These are phyloP conservation scores for Irena cyanogastra DNA, from an alignment of 2,113 vertebrate species.

Conservation along the genomic window DNA sequence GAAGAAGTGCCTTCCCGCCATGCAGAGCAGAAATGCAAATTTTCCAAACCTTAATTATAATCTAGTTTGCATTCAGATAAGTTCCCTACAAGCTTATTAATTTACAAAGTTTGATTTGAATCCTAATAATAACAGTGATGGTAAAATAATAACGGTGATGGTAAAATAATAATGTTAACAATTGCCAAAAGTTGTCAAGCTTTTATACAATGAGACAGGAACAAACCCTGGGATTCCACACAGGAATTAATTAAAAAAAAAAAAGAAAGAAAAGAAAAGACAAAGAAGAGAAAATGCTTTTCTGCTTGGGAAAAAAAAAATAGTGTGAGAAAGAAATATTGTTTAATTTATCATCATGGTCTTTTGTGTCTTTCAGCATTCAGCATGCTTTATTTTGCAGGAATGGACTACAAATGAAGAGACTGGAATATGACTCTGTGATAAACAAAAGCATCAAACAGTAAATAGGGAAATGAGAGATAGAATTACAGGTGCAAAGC, in stretches of 20 bases:
- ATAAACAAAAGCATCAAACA: constrained; percentile 52
- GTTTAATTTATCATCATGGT: constrained; percentile 20
- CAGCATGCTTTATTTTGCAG: not conserved
- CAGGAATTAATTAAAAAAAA: not conserved
- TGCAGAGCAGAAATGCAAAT: not conserved
- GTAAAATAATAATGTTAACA: not conserved
- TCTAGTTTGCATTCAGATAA: not conserved
- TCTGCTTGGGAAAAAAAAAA: not conserved
- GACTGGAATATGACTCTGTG: not conserved
- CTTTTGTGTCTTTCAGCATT: not conserved
- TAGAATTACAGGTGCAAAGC: not conserved
- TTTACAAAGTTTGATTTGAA: not conserved
- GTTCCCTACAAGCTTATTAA: not conserved
- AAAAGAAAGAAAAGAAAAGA: not conserved
- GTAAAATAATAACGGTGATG: not conserved
- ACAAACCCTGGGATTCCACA: not conserved
- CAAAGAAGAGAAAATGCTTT: not conserved
- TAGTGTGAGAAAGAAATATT: not conserved
- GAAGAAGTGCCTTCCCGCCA: not conserved
- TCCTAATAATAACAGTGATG: not conserved
- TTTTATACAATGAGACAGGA: not conserved
- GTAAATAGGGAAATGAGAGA: constrained; percentile 26
- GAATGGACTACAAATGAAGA: constrained; percentile 16
- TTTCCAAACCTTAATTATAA: not conserved
- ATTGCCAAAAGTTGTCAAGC: not conserved